Percentiles rank a stretch among this genome's conserved stretches.
Evolutionary conservation across 1,140 invertebrate species (phyloP).

Genomic region (Cylas formicarius): DNA sequence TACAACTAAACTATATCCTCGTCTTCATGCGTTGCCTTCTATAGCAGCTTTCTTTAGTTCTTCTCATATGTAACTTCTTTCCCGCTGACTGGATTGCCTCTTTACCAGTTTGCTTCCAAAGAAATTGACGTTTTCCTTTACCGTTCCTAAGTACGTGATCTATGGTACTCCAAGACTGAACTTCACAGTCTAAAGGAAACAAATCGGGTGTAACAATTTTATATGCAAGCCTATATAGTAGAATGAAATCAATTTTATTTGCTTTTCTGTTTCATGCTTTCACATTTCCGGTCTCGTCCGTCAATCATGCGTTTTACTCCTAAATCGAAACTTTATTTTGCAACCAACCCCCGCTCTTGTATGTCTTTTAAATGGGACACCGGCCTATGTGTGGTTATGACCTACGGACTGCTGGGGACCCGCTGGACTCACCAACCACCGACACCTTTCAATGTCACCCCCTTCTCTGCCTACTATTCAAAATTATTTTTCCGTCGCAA

Average conservation of each 20-base stretch:
- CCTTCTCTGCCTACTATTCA: too few relatives aligned
- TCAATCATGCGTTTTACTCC: slow-evolving; percentile 18
- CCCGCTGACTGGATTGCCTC: slow-evolving; percentile 10
- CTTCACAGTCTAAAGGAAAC: too few relatives aligned
- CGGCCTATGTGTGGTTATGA: slow-evolving; percentile 5
- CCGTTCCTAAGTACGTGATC: slow-evolving; percentile 3
- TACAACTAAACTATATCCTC: too few relatives aligned
- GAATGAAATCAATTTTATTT: slow-evolving; percentile 25
- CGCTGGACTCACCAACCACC: slow-evolving; percentile 18
- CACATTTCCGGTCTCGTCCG: slow-evolving; percentile 30
- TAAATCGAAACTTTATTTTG: slow-evolving; percentile 19
- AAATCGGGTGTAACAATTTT: too few relatives aligned
- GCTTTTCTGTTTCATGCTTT: slow-evolving; percentile 41
- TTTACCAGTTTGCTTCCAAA: slow-evolving; percentile 1
- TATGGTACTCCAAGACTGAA: too few relatives aligned
- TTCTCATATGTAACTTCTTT: too few relatives aligned
- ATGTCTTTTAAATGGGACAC: slow-evolving; percentile 14
- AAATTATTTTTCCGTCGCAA: slow-evolving; percentile 2
- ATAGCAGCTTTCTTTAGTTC: too few relatives aligned
- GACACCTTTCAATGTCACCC: not conserved
- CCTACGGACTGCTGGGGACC: slow-evolving; percentile 6
- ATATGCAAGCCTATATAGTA: not conserved
- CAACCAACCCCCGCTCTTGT: slow-evolving; percentile 14
- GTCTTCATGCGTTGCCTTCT: too few relatives aligned
- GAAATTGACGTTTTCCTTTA: slow-evolving; percentile 3